These are phyloP conservation scores for Asobara japonica DNA, from an alignment of 1,140 invertebrate species.

Conservation along the genomic window DNA sequence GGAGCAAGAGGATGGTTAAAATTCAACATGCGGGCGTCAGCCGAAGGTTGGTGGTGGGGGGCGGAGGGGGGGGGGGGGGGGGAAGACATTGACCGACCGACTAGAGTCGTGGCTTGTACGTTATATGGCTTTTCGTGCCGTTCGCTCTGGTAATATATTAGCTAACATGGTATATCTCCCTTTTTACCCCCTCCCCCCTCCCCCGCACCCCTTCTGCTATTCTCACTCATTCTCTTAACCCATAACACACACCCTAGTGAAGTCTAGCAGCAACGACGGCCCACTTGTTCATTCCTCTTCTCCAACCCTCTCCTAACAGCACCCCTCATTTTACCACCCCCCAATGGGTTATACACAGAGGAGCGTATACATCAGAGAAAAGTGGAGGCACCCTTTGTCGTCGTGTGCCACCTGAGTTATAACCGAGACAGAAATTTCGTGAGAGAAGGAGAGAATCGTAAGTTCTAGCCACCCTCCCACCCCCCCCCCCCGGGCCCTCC, in stretches of 20 bases:
- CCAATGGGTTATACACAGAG: too few relatives aligned
- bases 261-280: not conserved
- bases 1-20: slow-evolving; percentile 23
- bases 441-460: too few relatives aligned
- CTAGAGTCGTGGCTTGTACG: slow-evolving; percentile 29
- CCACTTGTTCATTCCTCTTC: slow-evolving; percentile 12
- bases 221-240: not conserved
- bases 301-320: too few relatives aligned
- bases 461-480: too few relatives aligned
- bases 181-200: slow-evolving; percentile 2
- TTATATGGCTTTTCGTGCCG: slow-evolving; percentile 37
- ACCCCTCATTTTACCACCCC: too few relatives aligned
- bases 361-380: not conserved
- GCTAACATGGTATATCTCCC: slow-evolving; percentile 13
- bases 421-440: not conserved
- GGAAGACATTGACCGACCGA: slow-evolving; percentile 35
- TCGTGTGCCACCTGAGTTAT: slow-evolving; percentile 10
- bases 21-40: slow-evolving; percentile 31
- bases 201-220: not conserved
- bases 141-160: slow-evolving; percentile 37
- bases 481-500: not conserved
- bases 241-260: not conserved
- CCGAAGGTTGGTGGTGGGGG: not conserved
- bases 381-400: not conserved
- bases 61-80: not conserved